Evolutionary conservation across 2,888 invertebrate genomes (phyloP).

Genomic region (Caenorhabditis plicata): DNA sequence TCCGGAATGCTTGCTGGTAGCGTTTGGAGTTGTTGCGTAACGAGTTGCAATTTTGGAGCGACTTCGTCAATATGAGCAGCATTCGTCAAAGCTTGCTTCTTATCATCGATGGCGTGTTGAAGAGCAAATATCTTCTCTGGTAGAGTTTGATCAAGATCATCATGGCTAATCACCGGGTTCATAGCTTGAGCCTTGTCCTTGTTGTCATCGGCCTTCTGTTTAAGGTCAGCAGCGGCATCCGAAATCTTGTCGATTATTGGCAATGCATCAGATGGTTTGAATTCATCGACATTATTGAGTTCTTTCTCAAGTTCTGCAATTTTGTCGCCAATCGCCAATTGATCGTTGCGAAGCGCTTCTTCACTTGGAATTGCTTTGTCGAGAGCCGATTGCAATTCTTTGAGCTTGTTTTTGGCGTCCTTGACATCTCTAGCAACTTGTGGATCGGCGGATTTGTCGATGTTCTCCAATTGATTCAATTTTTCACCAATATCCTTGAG

Average conservation of each 20-base stretch:
- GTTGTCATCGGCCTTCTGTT: slow-evolving; percentile 5
- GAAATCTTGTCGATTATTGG: slow-evolving; percentile 15
- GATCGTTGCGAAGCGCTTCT: slow-evolving; percentile 2
- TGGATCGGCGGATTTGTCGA: slow-evolving; percentile 3
- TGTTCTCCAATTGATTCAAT: neutral
- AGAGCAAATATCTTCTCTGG: slow-evolving; percentile 24
- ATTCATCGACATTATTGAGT: slow-evolving; percentile 1
- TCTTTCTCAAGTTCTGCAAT: neutral
- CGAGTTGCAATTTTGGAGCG: slow-evolving; percentile 35
- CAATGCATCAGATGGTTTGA: slow-evolving; percentile 2
- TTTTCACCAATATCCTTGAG: slow-evolving; percentile 19
- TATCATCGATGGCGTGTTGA: slow-evolving; percentile 30
- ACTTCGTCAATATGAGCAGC: slow-evolving; percentile 32
- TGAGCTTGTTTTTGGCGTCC: slow-evolving; percentile 14
- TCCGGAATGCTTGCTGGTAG: slow-evolving; percentile 28
- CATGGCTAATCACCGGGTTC: slow-evolving; percentile 11
- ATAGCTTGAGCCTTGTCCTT: slow-evolving; percentile 2
- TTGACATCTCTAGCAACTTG: slow-evolving; percentile 14
- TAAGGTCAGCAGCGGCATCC: slow-evolving; percentile 11
- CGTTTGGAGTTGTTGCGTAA: slow-evolving; percentile 33
- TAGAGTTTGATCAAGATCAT: slow-evolving; percentile 26
- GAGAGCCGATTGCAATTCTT: slow-evolving; percentile 8
- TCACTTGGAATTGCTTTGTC: slow-evolving; percentile 9
- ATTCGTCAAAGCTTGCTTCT: slow-evolving; percentile 25
- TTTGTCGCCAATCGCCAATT: neutral